phyloP scores from a whole-genome alignment of 23 tunicate species.

The Botrylloides violaceus region DNA sequence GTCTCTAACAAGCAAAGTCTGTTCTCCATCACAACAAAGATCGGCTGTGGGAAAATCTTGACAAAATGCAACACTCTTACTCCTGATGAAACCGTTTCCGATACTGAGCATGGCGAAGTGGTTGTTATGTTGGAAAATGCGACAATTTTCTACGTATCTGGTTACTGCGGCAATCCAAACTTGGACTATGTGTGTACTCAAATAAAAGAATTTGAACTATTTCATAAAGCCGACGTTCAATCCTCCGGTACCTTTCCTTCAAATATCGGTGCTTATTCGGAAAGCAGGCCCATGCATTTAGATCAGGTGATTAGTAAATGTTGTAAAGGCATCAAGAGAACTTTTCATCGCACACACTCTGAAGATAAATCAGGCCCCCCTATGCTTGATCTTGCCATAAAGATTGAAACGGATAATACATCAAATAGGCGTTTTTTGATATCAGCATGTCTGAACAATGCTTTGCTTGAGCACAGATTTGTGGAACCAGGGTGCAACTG shows the following conservation, averaged over 20 bases:
- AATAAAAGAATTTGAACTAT: neutral
- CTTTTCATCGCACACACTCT: neutral
- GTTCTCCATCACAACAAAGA: constrained; percentile 6
- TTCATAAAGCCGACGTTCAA: constrained; percentile 21
- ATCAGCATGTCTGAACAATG: constrained; percentile 25
- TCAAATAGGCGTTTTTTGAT: constrained; percentile 32
- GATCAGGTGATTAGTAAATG: constrained; percentile 2
- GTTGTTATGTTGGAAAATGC: constrained; percentile 30
- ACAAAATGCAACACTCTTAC: neutral
- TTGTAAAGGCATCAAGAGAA: neutral
- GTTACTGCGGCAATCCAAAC: constrained; percentile 49
- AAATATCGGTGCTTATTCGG: neutral
- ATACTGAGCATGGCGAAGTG: constrained; percentile 17
- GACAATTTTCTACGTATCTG: constrained; percentile 18
- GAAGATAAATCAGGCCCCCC: neutral
- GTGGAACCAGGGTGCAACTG: constrained; percentile 33
- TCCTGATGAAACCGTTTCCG: constrained; percentile 13
- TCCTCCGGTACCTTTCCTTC: neutral
- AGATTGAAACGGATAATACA: constrained; percentile 51
- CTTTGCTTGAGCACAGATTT: constrained; percentile 34
- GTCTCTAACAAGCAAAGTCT: constrained; percentile 5
- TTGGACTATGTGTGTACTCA: constrained; percentile 49
- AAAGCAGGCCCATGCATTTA: neutral
- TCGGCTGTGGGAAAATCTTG: constrained; percentile 2
- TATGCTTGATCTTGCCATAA: constrained; percentile 52